Base-by-base conservation (phyloP, 2,888 invertebrate species). In the Drosophila mimetica region DNA sequence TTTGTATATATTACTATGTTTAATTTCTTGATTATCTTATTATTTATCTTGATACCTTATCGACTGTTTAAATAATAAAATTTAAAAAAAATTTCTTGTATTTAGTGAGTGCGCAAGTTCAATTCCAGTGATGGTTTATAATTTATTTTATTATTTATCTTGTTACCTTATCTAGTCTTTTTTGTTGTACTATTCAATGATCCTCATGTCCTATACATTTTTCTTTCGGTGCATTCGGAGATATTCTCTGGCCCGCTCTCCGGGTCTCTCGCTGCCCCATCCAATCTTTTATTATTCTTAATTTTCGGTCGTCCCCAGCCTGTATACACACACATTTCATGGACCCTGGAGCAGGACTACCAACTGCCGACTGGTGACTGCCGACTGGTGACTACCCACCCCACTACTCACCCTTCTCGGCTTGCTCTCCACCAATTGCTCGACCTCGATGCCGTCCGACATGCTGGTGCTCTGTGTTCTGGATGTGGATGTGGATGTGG, bases 361-460 rank as follows among this genome's bases (percentile, higher is more conserved):
- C 16, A 11, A 18, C 37, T 39, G 6, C 32, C 5, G 6, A 36
- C 36, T 2, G 3, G 34, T 20, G 25, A 57, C 39, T 37, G 7
- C 37, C 14, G 36, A 16, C 36, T 46, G 3, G 32, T 2, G 8
- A 16, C 37, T 16, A 5, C 42, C 22, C 51, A 14, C 34, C 30
- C 46, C 46, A 18, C 30, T 50, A 92, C 93, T 93, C 91, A 94
- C 94, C 93, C 94, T 94, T 92, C 93, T 93, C 64, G 94, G 94
- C 83, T 94, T 94, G 92, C 93, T 94, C 90, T 94, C 94, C 65
- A 89, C 86, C 82, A 90, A 86, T 91, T 93, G 93, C 88, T 94
- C 94, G 91, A 94, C 94, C 92, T 94, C 94, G 92, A 94, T 92
- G 89, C 94, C 94, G 92, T 94, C 94, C 83, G 90, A 90, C 90